These are phyloP conservation scores for Chymomyza costata DNA, from an alignment of 1,140 invertebrate genomes.

Conservation along the genomic window DNA sequence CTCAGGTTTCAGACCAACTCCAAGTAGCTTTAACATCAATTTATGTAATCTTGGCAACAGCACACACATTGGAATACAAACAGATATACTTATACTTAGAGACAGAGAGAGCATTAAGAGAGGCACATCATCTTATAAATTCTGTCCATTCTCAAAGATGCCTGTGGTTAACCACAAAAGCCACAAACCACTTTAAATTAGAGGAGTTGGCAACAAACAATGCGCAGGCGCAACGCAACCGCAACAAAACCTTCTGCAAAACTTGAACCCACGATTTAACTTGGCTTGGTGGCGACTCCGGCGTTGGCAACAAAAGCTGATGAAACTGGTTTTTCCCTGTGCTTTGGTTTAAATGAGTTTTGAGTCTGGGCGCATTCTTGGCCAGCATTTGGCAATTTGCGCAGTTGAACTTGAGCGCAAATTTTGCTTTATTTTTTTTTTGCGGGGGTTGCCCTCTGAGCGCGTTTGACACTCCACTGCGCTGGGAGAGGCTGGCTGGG, in stretches of 20 bases:
- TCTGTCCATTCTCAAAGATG: slow-evolving; percentile 57
- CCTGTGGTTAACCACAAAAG: slow-evolving; percentile 65
- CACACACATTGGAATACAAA: slow-evolving; percentile 22
- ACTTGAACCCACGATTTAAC: too few relatives aligned
- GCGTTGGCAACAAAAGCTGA: slow-evolving; percentile 19
- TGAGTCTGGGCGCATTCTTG: slow-evolving; percentile 28
- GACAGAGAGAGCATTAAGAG: slow-evolving; percentile 1
- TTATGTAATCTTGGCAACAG: slow-evolving; percentile 67
- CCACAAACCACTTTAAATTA: slow-evolving; percentile 31
- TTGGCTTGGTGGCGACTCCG: slow-evolving; percentile 7
- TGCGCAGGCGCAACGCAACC: slow-evolving; percentile 18
- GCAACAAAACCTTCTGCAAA: too few relatives aligned
- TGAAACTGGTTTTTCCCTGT: slow-evolving; percentile 26
- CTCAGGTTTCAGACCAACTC: slow-evolving; percentile 50
- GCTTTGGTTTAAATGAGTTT: slow-evolving; percentile 40
- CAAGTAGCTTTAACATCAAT: slow-evolving; percentile 61
- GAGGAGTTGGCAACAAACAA: slow-evolving; percentile 27
- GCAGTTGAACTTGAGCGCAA: slow-evolving; percentile 24
- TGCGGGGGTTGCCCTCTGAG: slow-evolving; percentile 1
- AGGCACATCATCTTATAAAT: slow-evolving; percentile 71
- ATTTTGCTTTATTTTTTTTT: slow-evolving; percentile 5
- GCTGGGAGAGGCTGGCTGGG: too few relatives aligned
- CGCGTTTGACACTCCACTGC: neutral
- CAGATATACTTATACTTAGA: neutral
- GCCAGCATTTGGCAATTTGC: slow-evolving; percentile 23